phyloP scores from a whole-genome alignment of 1,140 invertebrate species.

The Apis cerana region DNA sequence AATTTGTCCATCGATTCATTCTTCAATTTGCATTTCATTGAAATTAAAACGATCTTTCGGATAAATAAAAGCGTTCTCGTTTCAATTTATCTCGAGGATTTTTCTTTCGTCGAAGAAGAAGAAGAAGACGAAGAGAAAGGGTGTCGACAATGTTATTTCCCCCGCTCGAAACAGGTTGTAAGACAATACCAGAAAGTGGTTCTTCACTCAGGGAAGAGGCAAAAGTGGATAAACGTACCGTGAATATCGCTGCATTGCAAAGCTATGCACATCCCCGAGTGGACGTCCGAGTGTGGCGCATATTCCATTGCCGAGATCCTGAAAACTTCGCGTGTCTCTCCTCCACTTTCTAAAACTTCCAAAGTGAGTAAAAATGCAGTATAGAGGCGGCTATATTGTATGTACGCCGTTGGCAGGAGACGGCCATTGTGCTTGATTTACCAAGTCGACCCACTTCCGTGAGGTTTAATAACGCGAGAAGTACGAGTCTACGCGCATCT shows the following conservation, averaged over 20 bases:
- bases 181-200: constrained; percentile 50
- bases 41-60: no score
- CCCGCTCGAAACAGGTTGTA: constrained; percentile 14
- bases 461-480: constrained; percentile 24
- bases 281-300: neutral
- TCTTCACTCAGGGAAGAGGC: constrained; percentile 3
- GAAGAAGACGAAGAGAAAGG: no score
- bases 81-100: no score
- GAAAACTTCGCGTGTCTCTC: constrained; percentile 27
- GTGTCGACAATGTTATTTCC: neutral
- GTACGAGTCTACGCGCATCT: neutral
- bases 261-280: constrained; percentile 27
- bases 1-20: no score
- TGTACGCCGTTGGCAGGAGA: neutral
- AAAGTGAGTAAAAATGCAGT: constrained; percentile 22
- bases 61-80: no score
- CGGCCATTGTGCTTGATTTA: constrained; percentile 62
- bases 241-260: constrained; percentile 25
- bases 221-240: constrained; percentile 48
- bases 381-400: neutral
- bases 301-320: neutral
- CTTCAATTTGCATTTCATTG: no score
- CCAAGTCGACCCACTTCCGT: constrained; percentile 28
- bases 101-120: no score
- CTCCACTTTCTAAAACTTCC: neutral